A percentile compares a stretch with the other conserved stretches of the same genome.
Conservation (phyloP, 1,140 invertebrate genomes). For the Eulimnadia texana region DNA sequence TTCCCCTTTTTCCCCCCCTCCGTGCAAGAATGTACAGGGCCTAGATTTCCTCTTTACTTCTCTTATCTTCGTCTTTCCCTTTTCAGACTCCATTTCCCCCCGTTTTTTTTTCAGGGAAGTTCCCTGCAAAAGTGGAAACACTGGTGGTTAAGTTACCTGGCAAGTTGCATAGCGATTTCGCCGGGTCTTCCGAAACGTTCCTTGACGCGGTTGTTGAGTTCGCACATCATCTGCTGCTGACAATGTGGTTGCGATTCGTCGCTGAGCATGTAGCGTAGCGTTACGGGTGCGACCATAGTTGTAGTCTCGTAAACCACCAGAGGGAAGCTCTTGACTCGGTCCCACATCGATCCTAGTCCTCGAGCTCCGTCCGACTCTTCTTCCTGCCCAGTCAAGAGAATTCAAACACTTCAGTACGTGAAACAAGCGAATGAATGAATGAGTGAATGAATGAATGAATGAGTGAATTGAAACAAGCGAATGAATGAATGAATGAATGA, state of each 20-base stretch:
- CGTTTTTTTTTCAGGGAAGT: too few species aligned
- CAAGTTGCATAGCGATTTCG: slow-evolving; percentile 17
- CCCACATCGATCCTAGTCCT: slow-evolving; percentile 6
- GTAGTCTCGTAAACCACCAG: slow-evolving; percentile 17
- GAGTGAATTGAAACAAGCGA: too few species aligned
- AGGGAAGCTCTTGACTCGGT: slow-evolving; percentile 10
- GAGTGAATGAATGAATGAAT: too few species aligned
- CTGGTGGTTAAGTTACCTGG: slow-evolving; percentile 7
- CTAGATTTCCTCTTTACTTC: too few species aligned
- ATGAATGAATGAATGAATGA: too few species aligned
- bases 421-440: too few species aligned
- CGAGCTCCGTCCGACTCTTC: background rate
- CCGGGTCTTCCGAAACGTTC: slow-evolving; percentile 15
- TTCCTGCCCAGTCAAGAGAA: background rate
- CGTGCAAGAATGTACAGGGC: too few species aligned
- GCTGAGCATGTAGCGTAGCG: slow-evolving; percentile 16
- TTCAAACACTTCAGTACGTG: background rate
- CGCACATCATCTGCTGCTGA: slow-evolving; percentile 15
- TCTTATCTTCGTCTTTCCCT: too few species aligned
- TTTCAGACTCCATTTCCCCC: too few species aligned
- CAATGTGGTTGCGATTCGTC: slow-evolving; percentile 17
- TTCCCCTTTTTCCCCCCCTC: too few species aligned
- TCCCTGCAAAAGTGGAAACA: background rate
- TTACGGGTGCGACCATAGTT: slow-evolving; percentile 14
- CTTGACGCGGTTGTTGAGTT: slow-evolving; percentile 14